Evolutionary conservation across 1,140 invertebrate species (phyloP).

Genomic region (Meteorus sp.): DNA sequence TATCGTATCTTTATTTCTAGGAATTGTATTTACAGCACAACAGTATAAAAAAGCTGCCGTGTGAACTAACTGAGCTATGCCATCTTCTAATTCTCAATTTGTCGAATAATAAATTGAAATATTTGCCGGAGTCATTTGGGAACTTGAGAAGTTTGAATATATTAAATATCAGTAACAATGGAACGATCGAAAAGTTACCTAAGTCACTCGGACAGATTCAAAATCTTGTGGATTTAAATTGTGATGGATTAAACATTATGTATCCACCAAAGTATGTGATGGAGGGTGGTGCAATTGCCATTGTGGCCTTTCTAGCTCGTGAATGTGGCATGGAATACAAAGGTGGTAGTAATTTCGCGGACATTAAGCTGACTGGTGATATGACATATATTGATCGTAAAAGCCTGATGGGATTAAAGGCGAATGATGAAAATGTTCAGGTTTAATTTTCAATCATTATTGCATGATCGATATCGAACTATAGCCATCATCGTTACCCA

Average conservation of each 20-base stretch:
- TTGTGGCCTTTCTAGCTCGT: constrained; percentile 68
- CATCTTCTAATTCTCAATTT: constrained; percentile 70
- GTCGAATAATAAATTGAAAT: constrained; percentile 71
- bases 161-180: constrained; percentile 65
- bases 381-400: constrained; percentile 25
- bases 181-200: constrained; percentile 62
- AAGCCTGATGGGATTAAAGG: constrained; percentile 32
- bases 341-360: constrained; percentile 36
- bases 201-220: constrained; percentile 65
- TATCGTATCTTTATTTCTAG: constrained; percentile 46
- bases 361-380: constrained; percentile 33
- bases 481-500: not conserved
- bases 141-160: constrained; percentile 63
- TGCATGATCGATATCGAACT: not conserved
- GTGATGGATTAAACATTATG: constrained; percentile 65
- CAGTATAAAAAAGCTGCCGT: constrained; percentile 67
- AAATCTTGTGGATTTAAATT: constrained; percentile 61
- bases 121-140: constrained; percentile 66
- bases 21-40: constrained; percentile 71
- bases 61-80: constrained; percentile 65
- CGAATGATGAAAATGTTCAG: constrained; percentile 51
- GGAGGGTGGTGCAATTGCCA: constrained; percentile 62
- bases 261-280: constrained; percentile 67
- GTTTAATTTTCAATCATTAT: constrained; percentile 34
- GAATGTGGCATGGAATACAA: constrained; percentile 50